Percentiles rank a stretch among this genome's conserved stretches.
Conservation (phyloP, 2,888 invertebrate species). For the Ptychoptera contaminata region DNA sequence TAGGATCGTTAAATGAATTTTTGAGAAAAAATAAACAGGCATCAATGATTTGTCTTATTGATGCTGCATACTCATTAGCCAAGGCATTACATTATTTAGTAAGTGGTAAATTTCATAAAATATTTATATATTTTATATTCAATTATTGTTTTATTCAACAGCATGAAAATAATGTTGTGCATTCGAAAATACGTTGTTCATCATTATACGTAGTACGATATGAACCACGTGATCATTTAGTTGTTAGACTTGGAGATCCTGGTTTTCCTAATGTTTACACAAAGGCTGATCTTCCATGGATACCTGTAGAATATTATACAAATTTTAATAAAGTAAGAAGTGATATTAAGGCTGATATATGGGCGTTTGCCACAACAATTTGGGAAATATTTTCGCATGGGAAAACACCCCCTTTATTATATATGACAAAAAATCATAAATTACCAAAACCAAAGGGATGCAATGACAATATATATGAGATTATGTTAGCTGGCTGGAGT, state of each 20-base stretch:
- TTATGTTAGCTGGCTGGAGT: slow-evolving; percentile 73
- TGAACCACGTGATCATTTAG: slow-evolving; percentile 42
- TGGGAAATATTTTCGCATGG: slow-evolving; percentile 87
- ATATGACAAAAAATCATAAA: slow-evolving; percentile 42
- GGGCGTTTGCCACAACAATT: slow-evolving; percentile 82
- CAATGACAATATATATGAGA: slow-evolving; percentile 54
- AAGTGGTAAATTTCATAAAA: slow-evolving; percentile 15
- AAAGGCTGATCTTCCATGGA: slow-evolving; percentile 65
- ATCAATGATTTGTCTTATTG: slow-evolving; percentile 56
- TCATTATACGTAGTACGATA: slow-evolving; percentile 65
- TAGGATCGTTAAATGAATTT: slow-evolving; percentile 56
- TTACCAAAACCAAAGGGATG: slow-evolving; percentile 51
- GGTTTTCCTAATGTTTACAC: slow-evolving; percentile 49
- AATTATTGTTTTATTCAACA: slow-evolving; percentile 18
- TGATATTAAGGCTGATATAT: slow-evolving; percentile 64
- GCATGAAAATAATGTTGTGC: slow-evolving; percentile 66
- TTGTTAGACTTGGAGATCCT: slow-evolving; percentile 71
- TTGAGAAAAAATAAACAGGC: slow-evolving; percentile 33
- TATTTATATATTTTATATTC: slow-evolving; percentile 4
- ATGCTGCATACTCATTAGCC: slow-evolving; percentile 66
- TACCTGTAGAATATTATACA: slow-evolving; percentile 67
- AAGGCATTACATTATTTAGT: slow-evolving; percentile 78
- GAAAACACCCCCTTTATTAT: slow-evolving; percentile 35
- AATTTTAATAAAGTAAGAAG: slow-evolving; percentile 48
- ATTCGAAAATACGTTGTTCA: slow-evolving; percentile 71